phyloP scores from a whole-genome alignment of 1,140 invertebrate genomes.

The Bombus turneri region DNA sequence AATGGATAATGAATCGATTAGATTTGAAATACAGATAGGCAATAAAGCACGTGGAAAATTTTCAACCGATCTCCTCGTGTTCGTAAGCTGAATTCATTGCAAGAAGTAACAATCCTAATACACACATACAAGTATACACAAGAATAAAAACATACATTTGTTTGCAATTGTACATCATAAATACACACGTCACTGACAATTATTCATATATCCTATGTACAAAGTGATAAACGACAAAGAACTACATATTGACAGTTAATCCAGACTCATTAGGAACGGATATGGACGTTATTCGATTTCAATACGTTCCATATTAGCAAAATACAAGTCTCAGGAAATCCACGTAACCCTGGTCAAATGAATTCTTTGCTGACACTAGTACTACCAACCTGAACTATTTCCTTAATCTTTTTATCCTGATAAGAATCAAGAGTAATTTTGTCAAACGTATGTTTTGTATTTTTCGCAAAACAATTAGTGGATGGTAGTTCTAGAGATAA shows the following conservation, averaged over 20 bases:
- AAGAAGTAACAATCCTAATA: not conserved
- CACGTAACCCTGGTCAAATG: too few species aligned
- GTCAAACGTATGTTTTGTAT: too few species aligned
- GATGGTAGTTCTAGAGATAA: too few species aligned
- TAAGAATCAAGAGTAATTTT: too few species aligned
- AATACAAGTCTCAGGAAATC: not conserved
- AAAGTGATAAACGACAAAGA: not conserved
- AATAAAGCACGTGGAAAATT: constrained; percentile 15
- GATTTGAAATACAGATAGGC: not conserved
- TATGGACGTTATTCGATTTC: not conserved
- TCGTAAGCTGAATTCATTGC: not conserved
- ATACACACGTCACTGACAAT: not conserved
- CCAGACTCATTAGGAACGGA: not conserved
- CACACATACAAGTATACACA: not conserved
- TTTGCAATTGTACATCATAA: constrained; percentile 16
- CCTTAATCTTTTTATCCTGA: too few species aligned
- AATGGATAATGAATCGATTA: constrained; percentile 1
- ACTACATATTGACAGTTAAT: not conserved
- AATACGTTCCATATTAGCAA: not conserved
- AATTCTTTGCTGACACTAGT: too few species aligned
- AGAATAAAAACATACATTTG: constrained; percentile 14
- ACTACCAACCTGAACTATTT: too few species aligned
- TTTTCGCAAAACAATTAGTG: too few species aligned
- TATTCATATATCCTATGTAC: not conserved
- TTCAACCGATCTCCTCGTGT: not conserved